phyloP scores from a whole-genome alignment of 1,140 invertebrate genomes.

The Scylla paramamosain region DNA sequence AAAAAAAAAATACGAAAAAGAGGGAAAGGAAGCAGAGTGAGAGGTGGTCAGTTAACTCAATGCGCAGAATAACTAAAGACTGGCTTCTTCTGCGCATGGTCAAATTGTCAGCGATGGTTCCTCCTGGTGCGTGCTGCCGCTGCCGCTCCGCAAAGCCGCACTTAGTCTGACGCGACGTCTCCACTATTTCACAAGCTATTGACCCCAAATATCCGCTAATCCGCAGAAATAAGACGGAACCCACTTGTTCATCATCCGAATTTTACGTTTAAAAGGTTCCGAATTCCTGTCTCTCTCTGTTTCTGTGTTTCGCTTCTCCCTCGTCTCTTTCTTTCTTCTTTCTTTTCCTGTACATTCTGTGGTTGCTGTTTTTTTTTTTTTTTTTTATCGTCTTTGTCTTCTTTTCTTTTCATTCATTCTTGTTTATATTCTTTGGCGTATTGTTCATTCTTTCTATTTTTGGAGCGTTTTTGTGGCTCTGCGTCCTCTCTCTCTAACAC shows the following conservation, averaged over 20 bases:
- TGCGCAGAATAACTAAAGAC: too few relatives aligned
- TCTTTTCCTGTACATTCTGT: too few relatives aligned
- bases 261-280: neutral
- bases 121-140: too few relatives aligned
- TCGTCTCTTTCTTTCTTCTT: neutral
- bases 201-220: constrained; percentile 57
- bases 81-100: too few relatives aligned
- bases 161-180: too few relatives aligned
- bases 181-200: constrained; percentile 64
- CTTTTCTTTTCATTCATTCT: neutral
- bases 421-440: too few relatives aligned
- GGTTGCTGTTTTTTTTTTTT: neutral
- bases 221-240: constrained; percentile 40
- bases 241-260: constrained; percentile 53
- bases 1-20: neutral
- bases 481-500: too few relatives aligned
- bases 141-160: too few relatives aligned
- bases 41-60: too few relatives aligned
- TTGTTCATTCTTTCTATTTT: too few relatives aligned
- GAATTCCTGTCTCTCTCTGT: neutral
- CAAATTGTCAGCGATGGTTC: too few relatives aligned
- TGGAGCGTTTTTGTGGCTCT: too few relatives aligned
- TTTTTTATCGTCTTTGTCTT: neutral
- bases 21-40: neutral
- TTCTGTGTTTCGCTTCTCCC: neutral